Base-by-base conservation (phyloP, 2,113 vertebrate genomes). In the Rhombomys opimus region DNA sequence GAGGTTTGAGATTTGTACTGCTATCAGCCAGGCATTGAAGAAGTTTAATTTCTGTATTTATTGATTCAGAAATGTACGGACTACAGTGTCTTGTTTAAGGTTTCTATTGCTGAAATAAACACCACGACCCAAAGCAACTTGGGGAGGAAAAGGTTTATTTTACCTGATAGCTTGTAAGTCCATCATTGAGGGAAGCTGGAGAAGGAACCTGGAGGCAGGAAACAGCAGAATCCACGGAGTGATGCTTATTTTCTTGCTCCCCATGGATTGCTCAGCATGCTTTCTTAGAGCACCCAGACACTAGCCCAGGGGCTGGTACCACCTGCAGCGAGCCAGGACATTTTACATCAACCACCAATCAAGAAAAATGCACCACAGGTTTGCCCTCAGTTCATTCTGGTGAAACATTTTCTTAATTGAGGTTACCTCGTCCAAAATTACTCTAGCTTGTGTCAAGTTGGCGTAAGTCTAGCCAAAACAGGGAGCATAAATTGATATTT, bases 21-120 rank as follows among this genome's bases (percentile, higher is more conserved):
- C 46, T 72, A 2, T 76, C 52, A 41, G 15, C 61, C 14, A 78
- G 52, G n/a, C 13, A 2, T 10, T 35, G 76, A 91, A 89, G 94
- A 93, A 72, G 88, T 96, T 41, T 22, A 73, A 54, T 61, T 91
- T 17, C 75, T 76, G 0, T 52, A 61, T 88, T 95, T 22, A 81
- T 22, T 50, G 70, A 90, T 90, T 38, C 65, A 61, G 81, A 92
- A 97, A 75, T 41, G n/a, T 84, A 17, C 35, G 61, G 18, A 41
- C 23, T 27, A 17, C 41, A 22, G n/a, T 61, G 22, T 41, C 80
- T 27, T 25, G 6, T 18, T 80, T 22, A 57, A 17, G n/a, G 8
- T 10, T 63, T 63, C 13, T 84, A 1, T 30, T 41, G 14, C 59
- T 84, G 23, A 10, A 35, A 30, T 27, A 30, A 17, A 63, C 1